Base-by-base conservation (phyloP, 2,113 vertebrate species). In the Poeciliopsis prolifica region DNA sequence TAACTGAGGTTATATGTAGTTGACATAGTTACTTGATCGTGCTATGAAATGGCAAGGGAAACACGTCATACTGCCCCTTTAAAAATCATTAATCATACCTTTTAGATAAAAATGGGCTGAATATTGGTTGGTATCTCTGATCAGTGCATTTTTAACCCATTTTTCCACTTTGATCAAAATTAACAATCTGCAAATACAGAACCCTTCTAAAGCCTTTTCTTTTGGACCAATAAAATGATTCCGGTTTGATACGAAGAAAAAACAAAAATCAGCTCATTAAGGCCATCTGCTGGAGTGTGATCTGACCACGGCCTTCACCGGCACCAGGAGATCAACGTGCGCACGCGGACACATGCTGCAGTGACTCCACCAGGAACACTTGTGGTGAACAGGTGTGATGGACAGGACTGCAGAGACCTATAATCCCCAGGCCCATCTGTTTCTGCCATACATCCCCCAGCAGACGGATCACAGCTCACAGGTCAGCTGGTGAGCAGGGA, bases 391-490 rank as follows among this genome's bases (percentile, higher is more conserved):
- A 91, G 88, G 82, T 90, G 86, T 74, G 77, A 72, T 67, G 82
- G 67, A 58, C 65, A 77, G 81, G 82, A 77, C 80, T 72, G 65
- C 74, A 70, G 76, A 67, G 72, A 40, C 84, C 78, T 77, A 37
- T 37, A 81, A 86, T 71, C 68, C 29, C 67, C 65, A 35, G 35
- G 33, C 31, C 88, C 88, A 92, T 93, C 91, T 90, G 92, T 87
- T 81, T 80, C 83, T 80, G 73, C 89, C 80, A 81, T 61, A 64
- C 65, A 81, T 44, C 10, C 35, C 10, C 35, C 10, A 15, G 51
- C 51, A 24, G 24, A 58, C 51, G 3, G 22, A 58, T 58, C 51
- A 24, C 51, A 54, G 69, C 8, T 69, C 73, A 79, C 44, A 1
- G 72, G 61, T 40, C 13, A 80, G 51, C 67, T 48, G 66, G 77